Evolutionary conservation across 1,140 invertebrate genomes (phyloP).

Genomic region (Zaprionus taronus): DNA sequence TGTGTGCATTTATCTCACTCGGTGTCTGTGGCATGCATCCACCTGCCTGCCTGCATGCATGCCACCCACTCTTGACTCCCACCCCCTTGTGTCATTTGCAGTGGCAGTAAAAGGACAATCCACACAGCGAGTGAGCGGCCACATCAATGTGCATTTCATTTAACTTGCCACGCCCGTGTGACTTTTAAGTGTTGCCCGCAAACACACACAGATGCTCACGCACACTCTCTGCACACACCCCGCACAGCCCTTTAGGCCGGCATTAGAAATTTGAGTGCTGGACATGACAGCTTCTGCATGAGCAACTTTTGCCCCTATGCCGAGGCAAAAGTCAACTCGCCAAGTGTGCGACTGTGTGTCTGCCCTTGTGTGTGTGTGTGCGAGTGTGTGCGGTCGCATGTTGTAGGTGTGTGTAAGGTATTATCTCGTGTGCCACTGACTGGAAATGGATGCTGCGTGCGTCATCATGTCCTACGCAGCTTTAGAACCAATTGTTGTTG

Average conservation of each 20-base stretch:
- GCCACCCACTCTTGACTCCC: background rate
- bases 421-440: slow-evolving; percentile 65
- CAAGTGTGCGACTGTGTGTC: background rate
- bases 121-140: slow-evolving; percentile 51
- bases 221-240: slow-evolving; percentile 11
- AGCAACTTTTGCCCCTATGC: slow-evolving; percentile 76
- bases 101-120: slow-evolving; percentile 33
- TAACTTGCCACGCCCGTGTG: slow-evolving; percentile 81
- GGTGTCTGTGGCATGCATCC: slow-evolving; percentile 17
- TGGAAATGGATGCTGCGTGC: slow-evolving; percentile 60
- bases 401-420: slow-evolving; percentile 83
- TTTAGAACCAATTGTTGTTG: slow-evolving; percentile 44
- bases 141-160: slow-evolving; percentile 82
- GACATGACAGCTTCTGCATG: slow-evolving; percentile 84
- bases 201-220: slow-evolving; percentile 17
- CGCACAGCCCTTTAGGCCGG: slow-evolving; percentile 34
- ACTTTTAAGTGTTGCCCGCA: slow-evolving; percentile 75
- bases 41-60: slow-evolving; percentile 31
- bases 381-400: slow-evolving; percentile 24
- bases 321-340: slow-evolving; percentile 37
- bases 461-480: slow-evolving; percentile 61
- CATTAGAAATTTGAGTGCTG: slow-evolving; percentile 72
- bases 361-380: background rate
- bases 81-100: slow-evolving; percentile 62
- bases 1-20: slow-evolving; percentile 49